Evolutionary conservation across 1,140 invertebrate genomes (phyloP), one percentile per base, ranked within the genome.

Genomic region (Campoletis sonorensis): DNA sequence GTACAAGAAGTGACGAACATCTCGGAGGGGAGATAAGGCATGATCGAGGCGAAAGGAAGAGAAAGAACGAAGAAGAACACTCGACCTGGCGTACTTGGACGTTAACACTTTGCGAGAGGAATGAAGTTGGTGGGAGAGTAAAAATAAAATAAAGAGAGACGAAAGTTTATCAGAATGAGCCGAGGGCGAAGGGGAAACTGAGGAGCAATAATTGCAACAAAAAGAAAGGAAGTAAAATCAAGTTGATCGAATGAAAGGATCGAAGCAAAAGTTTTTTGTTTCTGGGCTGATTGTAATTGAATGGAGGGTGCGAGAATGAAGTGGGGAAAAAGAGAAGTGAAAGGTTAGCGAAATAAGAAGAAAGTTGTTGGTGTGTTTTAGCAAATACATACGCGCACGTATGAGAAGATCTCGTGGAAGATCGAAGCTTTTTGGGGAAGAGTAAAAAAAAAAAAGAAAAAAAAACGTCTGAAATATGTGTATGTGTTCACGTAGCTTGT

Each of bases 231-330:
- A 11, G 8, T 45, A 71, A 40, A 71, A 71, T 71, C 33, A 21
- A 71, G 68, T 71, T 40, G 27, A 40, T 33, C 61, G 4, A 4
- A 40, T 71, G 18, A 18, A n/a, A 40, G 11, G 68, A 71, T 27
- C 16, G 68, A 40, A 33, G 23, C 40, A 73, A 49, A 73, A 49
- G 16, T 49, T 21, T 45, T 73, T 73, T 73, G 18, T 3, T 49
- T 13, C 7, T 16, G 30, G 30, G 40, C 27, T 73, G 71, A 73
- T 73, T 73, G 71, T 73, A 73, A 73, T 73, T 73, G 71, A 73
- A 73, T 73, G 40, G 40, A 23, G 71, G 37, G 71, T 73, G 71
- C 37, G 40, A 49, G 71, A 49, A 73, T 26, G 18, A 73, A 45
- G 40, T 73, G 71, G 40, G 51, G 37, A 73, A 21, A n/a, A 49